Evolutionary conservation across 2,888 invertebrate species (phyloP).

Genomic region (Mactromeris polynyma): DNA sequence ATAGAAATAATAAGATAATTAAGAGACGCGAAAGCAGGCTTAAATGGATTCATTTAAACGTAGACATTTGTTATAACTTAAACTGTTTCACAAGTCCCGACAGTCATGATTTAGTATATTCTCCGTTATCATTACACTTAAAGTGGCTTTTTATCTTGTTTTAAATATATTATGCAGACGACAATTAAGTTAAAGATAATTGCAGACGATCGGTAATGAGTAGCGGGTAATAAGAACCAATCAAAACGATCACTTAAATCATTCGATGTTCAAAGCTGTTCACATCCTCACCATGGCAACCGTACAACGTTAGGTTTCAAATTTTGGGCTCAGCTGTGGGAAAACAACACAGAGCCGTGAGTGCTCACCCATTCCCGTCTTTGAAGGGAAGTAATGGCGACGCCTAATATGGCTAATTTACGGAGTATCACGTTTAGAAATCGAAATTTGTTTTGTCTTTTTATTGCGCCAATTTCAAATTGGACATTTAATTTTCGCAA

Average conservation of each 20-base stretch:
- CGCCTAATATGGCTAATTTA: conserved; percentile 51
- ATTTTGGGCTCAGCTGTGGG: conserved; percentile 16
- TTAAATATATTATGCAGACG: conserved; percentile 23
- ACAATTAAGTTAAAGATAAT: conserved; percentile 14
- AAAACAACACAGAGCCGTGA: not conserved
- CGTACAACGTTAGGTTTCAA: conserved; percentile 1
- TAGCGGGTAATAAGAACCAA: conserved; percentile 18
- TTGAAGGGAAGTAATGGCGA: conserved; percentile 48
- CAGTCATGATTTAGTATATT: not conserved
- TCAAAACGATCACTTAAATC: conserved; percentile 17
- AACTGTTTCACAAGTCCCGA: not conserved
- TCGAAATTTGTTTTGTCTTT: conserved; percentile 42
- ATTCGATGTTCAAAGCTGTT: conserved; percentile 5
- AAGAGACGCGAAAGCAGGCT: not conserved
- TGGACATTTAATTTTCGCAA: conserved; percentile 31
- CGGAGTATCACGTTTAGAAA: conserved; percentile 39
- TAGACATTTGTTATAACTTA: not conserved
- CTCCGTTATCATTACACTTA: conserved; percentile 18
- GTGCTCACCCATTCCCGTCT: conserved; percentile 8
- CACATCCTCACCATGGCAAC: not conserved
- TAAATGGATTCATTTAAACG: not conserved
- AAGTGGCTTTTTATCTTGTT: conserved; percentile 13
- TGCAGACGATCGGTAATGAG: conserved; percentile 14
- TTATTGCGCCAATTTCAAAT: conserved; percentile 43
- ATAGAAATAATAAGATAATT: not conserved